A percentile compares a stretch with the other conserved stretches of the same genome.
Evolutionary conservation across 2,888 invertebrate species (phyloP).

Genomic region (Netelia fuscicornis): DNA sequence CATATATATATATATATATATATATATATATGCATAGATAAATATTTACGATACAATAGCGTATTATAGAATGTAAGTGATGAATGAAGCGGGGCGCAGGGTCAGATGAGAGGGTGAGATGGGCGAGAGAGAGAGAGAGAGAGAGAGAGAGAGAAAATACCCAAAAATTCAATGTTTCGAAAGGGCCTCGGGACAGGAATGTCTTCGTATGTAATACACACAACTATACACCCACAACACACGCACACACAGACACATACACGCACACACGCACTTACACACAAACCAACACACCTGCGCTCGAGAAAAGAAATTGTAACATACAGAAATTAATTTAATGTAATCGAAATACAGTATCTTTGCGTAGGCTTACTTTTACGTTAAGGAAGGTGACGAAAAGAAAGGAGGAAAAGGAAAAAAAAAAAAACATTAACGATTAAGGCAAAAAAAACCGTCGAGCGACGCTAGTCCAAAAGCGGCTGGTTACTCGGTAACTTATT

Average conservation of each 20-base stretch:
- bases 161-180: slow-evolving; percentile 1
- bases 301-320: slow-evolving; percentile 73
- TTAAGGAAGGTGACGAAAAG: slow-evolving; percentile 30
- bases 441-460: slow-evolving; percentile 38
- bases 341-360: slow-evolving; percentile 73
- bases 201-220: slow-evolving; percentile 58
- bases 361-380: slow-evolving; percentile 56
- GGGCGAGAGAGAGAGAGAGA: not conserved
- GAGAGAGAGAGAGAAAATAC: too few species aligned
- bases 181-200: slow-evolving; percentile 47
- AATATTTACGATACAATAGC: slow-evolving; percentile 39
- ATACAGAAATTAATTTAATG: slow-evolving; percentile 76
- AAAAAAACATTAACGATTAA: slow-evolving; percentile 51
- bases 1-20: slow-evolving; percentile 24
- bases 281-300: slow-evolving; percentile 50
- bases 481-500: slow-evolving; percentile 65
- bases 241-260: slow-evolving; percentile 24
- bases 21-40: slow-evolving; percentile 46
- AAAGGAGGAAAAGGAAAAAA: not conserved
- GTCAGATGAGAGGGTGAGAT: slow-evolving; percentile 17
- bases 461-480: slow-evolving; percentile 64
- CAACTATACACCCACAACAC: not conserved
- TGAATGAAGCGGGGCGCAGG: slow-evolving; percentile 47
- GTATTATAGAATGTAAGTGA: slow-evolving; percentile 27
- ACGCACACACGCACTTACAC: slow-evolving; percentile 7